phyloP scores from a whole-genome alignment of 2,113 vertebrate species.

The Solenodon paradoxus region DNA sequence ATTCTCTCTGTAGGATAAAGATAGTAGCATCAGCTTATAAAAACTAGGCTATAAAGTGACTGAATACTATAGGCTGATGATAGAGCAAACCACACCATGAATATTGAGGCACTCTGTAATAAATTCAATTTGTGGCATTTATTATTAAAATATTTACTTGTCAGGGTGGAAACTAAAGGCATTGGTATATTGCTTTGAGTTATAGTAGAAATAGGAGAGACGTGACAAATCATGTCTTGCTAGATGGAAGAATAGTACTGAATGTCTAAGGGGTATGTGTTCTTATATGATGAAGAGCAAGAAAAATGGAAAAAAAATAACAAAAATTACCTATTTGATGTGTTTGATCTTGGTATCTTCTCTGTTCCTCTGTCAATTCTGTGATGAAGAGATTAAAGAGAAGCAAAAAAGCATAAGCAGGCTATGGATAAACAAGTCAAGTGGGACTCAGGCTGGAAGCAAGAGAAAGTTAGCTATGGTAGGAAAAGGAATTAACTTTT shows the following conservation, averaged over 20 bases:
- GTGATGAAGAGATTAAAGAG: constrained; percentile 72
- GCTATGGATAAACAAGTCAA: constrained; percentile 67
- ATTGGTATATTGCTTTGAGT: not conserved
- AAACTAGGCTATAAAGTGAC: constrained; percentile 49
- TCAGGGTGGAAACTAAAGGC: not conserved
- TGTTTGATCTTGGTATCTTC: constrained; percentile 62
- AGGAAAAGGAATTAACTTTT: not conserved
- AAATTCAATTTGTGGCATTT: constrained; percentile 10
- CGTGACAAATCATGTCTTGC: not conserved
- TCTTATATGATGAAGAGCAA: constrained; percentile 34
- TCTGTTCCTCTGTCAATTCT: constrained; percentile 66
- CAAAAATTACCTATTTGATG: constrained; percentile 57
- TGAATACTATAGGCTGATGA: constrained; percentile 26
- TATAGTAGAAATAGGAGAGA: not conserved
- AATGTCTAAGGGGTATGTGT: not conserved
- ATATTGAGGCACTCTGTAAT: constrained; percentile 49
- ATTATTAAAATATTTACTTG: constrained; percentile 59
- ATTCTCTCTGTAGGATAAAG: not conserved
- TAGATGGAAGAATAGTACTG: not conserved
- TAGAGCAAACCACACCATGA: constrained; percentile 26
- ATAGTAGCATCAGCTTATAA: constrained; percentile 54
- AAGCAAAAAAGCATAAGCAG: constrained; percentile 54
- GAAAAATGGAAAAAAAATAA: not conserved
- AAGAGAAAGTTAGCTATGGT: not conserved
- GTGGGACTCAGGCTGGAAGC: constrained; percentile 38